A percentile compares a stretch with the other conserved stretches of the same genome.
These are phyloP conservation scores for Sebastes schlegelii DNA, from an alignment of 2,113 vertebrate genomes.

Conservation along the genomic window DNA sequence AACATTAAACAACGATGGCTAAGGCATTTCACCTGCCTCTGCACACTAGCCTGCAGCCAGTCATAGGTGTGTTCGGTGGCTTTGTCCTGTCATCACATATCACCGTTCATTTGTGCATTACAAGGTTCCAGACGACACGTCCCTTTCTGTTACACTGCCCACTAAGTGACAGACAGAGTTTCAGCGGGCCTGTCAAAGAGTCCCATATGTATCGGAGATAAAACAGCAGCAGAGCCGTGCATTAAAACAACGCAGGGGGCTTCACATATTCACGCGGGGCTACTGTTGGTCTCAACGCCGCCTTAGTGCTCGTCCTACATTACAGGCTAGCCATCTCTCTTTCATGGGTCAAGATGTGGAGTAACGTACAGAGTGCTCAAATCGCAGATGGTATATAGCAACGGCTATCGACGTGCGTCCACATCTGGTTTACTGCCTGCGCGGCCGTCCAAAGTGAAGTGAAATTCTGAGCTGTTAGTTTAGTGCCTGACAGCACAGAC, in stretches of 20 bases:
- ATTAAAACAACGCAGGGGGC: neutral
- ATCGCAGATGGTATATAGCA: neutral
- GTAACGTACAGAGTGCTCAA: neutral
- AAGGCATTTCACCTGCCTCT: slow-evolving; percentile 62
- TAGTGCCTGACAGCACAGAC: neutral
- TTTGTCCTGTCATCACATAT: slow-evolving; percentile 78
- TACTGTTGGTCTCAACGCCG: neutral
- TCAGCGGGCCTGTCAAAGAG: slow-evolving; percentile 68
- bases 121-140: slow-evolving; percentile 58
- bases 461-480: neutral
- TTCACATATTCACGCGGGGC: neutral
- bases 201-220: slow-evolving; percentile 55
- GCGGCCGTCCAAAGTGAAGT: neutral
- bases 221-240: slow-evolving; percentile 17
- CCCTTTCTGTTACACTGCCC: slow-evolving; percentile 61
- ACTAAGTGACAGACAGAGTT: slow-evolving; percentile 59
- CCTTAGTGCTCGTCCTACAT: too few species aligned
- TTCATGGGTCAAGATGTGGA: neutral
- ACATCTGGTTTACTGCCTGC: neutral
- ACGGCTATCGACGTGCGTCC: neutral
- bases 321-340: neutral
- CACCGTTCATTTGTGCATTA: slow-evolving; percentile 65
- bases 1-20: slow-evolving; percentile 39
- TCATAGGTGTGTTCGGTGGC: slow-evolving; percentile 71
- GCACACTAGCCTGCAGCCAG: slow-evolving; percentile 48